Percentiles rank a stretch among this genome's conserved stretches.
Conservation (phyloP, 2,113 vertebrate genomes). For the Myanophis thanlyinensis region DNA sequence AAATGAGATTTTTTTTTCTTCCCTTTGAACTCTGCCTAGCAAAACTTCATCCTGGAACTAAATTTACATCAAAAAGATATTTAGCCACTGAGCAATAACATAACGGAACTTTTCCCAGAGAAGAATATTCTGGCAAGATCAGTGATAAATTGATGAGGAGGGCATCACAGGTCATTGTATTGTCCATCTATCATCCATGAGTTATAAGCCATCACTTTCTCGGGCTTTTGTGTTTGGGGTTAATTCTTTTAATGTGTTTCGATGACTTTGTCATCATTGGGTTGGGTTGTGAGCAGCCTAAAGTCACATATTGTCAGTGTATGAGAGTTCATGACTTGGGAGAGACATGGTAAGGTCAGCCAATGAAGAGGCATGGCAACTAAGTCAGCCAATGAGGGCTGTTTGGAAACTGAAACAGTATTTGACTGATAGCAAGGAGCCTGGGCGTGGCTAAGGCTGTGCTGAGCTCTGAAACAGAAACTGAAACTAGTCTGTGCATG, state of each 20-base stretch:
- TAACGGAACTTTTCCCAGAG: constrained; percentile 16
- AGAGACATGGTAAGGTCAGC: too few relatives aligned
- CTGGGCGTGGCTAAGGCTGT: too few relatives aligned
- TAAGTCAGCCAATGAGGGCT: too few relatives aligned
- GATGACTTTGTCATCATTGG: not conserved
- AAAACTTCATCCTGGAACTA: not conserved
- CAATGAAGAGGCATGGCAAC: too few relatives aligned
- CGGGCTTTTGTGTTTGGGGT: not conserved
- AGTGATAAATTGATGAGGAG: not conserved
- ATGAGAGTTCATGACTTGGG: too few relatives aligned
- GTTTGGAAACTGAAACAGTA: too few relatives aligned
- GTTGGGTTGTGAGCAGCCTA: not conserved
- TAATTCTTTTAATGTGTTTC: not conserved
- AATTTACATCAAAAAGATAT: constrained; percentile 31
- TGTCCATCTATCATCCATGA: not conserved
- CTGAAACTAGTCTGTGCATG: too few relatives aligned
- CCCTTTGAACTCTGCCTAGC: not conserved
- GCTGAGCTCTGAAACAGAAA: too few relatives aligned
- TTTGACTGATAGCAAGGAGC: too few relatives aligned
- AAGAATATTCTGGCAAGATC: not conserved
- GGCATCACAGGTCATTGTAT: not conserved
- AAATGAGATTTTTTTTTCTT: not conserved
- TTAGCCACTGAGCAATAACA: not conserved
- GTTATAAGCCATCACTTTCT: not conserved
- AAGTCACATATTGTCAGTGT: too few relatives aligned